A percentile compares a stretch with the other conserved stretches of the same genome.
These are phyloP conservation scores for Epizoanthus fatuus DNA, from an alignment of 92 coral and sea anemone species.

Conservation along the genomic window DNA sequence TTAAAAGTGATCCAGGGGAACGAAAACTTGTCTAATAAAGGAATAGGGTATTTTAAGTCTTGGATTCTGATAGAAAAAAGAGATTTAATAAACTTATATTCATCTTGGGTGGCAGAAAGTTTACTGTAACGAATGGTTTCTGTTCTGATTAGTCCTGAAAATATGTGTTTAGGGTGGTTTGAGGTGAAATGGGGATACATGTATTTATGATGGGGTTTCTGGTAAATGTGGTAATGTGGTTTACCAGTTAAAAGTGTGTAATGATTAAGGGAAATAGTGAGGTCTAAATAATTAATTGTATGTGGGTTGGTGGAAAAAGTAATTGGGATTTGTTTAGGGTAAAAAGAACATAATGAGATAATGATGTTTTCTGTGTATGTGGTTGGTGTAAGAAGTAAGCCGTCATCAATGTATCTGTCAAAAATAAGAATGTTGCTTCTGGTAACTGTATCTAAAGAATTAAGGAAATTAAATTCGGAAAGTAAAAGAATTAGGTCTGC, in stretches of 20 bases:
- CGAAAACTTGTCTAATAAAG: no score
- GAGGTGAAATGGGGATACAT: constrained; percentile 60
- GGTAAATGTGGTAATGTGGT: constrained; percentile 37
- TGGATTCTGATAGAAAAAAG: no score
- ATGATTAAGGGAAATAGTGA: constrained; percentile 33
- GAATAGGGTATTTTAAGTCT: no score
- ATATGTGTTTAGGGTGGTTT: constrained; percentile 30
- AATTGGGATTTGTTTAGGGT: constrained; percentile 48
- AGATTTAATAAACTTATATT: constrained; percentile 16
- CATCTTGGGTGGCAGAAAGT: constrained; percentile 14
- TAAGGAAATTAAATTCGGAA: not conserved
- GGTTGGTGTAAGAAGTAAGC: constrained; percentile 18
- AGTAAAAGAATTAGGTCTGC: constrained; percentile 14
- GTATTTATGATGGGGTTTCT: constrained; percentile 54
- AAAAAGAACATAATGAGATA: not conserved
- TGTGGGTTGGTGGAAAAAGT: constrained; percentile 23
- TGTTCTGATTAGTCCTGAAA: no score
- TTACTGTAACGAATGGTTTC: constrained; percentile 43
- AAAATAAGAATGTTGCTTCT: not conserved
- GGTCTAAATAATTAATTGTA: constrained; percentile 41
- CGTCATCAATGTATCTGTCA: constrained; percentile 18
- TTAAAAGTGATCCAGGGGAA: no score
- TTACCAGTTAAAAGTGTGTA: constrained; percentile 19
- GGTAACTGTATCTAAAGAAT: no score
- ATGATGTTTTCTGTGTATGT: not conserved